Conservation (phyloP, 2,113 vertebrate genomes). For the Tamias sibiricus region DNA sequence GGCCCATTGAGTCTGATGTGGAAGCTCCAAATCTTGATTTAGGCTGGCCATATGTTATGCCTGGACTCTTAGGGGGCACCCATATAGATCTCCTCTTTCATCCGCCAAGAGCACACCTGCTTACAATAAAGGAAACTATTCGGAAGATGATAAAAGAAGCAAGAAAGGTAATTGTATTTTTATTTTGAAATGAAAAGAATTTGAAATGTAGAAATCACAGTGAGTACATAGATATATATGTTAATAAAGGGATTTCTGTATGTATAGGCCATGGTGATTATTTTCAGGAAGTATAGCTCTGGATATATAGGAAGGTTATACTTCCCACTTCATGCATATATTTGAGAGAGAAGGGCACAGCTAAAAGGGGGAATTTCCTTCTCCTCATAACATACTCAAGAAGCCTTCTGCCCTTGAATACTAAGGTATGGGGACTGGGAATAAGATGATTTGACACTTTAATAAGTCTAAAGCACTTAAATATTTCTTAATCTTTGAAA, state of each 20-base stretch:
- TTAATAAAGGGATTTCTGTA: not conserved
- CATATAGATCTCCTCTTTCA: conserved; percentile 95
- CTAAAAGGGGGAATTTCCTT: not conserved
- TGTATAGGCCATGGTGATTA: not conserved
- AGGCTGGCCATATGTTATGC: conserved; percentile 94
- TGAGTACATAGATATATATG: not conserved
- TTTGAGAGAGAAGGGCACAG: not conserved
- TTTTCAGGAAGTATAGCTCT: not conserved
- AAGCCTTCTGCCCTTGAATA: not conserved
- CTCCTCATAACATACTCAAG: not conserved
- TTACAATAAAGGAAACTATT: conserved; percentile 96
- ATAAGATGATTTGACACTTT: not conserved
- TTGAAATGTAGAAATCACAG: not conserved
- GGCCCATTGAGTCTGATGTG: conserved; percentile 95
- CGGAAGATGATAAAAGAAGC: conserved; percentile 95
- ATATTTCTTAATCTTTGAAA: conserved; percentile 10
- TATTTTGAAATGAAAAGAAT: conserved; percentile 23
- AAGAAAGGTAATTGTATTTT: conserved; percentile 91
- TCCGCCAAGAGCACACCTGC: conserved; percentile 93
- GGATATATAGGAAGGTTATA: not conserved
- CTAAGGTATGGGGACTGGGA: not conserved
- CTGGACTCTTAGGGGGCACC: conserved; percentile 89
- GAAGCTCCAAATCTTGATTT: conserved; percentile 96
- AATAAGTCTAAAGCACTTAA: not conserved
- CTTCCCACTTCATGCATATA: not conserved